Evolutionary conservation across 1,140 invertebrate genomes (phyloP), one percentile per base, ranked within the genome.

Genomic region (Penaeus chinensis): DNA sequence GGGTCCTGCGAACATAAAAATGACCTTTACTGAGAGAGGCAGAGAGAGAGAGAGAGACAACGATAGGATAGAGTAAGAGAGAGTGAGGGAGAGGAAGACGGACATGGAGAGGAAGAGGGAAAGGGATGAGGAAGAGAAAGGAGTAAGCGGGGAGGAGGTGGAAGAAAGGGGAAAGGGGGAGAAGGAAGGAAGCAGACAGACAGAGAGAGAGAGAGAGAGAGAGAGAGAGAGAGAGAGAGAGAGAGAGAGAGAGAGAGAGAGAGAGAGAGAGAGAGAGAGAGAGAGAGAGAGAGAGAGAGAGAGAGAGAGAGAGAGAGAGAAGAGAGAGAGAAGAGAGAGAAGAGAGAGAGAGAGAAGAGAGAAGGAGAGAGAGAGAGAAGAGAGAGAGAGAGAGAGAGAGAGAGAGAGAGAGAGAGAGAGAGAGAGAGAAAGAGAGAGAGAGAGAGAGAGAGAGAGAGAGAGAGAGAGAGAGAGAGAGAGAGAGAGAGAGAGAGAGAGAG

Each of bases 1-100:
- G 27, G 94, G 94, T 11, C 94, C 94, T 94, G 90, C 65, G 91
- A 91, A 32, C 89, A 88, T 88, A 69, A 84, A 77, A 54, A 61
- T 18, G 63, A 47, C n/a, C 16, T 37, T 24, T 54, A 80, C 62
- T 82, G 54, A 76, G 8, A 19, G 47, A 47, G 47, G 7, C 1
- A 47, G 4, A 5, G 47, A 47, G 47, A 7, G 11, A 47, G 47
- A 47, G 47, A 0, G 47, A 3, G 47, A 47, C 7, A 3, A 13
- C 7, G 47, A 47, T 7, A 47, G 47, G 47, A 47, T 7, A 47
- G 1, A 3, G 47, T 10, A 13, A 13, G 24, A n/a, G 69, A 27
- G 24, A 74, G 24, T 32, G 10, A 32, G 69, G 11, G 37, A 11
- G 69, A 11, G 24, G 11, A 24, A 27, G 69, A 16, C 20, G 3